A percentile compares a stretch with the other conserved stretches of the same genome.
These are phyloP conservation scores for Ia io DNA, from an alignment of 2,113 vertebrate species.

Conservation along the genomic window DNA sequence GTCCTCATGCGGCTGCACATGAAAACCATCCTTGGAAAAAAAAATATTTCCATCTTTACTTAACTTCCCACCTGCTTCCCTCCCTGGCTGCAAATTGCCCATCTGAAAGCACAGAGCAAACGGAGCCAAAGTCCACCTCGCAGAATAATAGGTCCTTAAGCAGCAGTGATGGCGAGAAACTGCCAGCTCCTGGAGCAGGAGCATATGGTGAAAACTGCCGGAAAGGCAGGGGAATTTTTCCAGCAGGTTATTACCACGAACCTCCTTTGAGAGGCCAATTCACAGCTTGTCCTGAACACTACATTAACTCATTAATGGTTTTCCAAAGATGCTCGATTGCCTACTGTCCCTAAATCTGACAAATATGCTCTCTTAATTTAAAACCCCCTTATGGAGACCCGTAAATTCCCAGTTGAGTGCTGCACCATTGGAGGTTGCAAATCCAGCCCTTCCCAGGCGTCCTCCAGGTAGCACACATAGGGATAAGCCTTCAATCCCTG, in stretches of 20 bases:
- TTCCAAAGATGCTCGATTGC: constrained; percentile 53
- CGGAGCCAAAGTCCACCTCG: background rate
- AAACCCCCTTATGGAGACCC: background rate
- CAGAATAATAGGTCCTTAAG: background rate
- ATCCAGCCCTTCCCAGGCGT: background rate
- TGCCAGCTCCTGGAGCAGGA: background rate
- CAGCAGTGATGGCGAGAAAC: background rate
- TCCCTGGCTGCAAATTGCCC: background rate
- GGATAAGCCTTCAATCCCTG: background rate
- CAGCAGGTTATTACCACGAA: constrained; percentile 58
- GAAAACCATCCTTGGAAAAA: constrained; percentile 13
- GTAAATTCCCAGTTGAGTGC: background rate
- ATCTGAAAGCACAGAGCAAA: background rate
- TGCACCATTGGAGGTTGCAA: background rate
- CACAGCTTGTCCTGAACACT: constrained; percentile 64
- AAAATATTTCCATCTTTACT: background rate
- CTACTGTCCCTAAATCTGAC: constrained; percentile 23
- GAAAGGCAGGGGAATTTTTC: constrained; percentile 49
- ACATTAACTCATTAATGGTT: constrained; percentile 54
- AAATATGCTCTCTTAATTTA: constrained; percentile 43
- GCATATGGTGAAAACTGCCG: constrained; percentile 40
- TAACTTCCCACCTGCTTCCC: background rate
- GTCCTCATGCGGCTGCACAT: background rate
- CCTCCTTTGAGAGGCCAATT: constrained; percentile 54
- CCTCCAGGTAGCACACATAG: background rate